These are phyloP conservation scores for Adineta ricciae DNA, from an alignment of 2,888 invertebrate species.

Conservation along the genomic window DNA sequence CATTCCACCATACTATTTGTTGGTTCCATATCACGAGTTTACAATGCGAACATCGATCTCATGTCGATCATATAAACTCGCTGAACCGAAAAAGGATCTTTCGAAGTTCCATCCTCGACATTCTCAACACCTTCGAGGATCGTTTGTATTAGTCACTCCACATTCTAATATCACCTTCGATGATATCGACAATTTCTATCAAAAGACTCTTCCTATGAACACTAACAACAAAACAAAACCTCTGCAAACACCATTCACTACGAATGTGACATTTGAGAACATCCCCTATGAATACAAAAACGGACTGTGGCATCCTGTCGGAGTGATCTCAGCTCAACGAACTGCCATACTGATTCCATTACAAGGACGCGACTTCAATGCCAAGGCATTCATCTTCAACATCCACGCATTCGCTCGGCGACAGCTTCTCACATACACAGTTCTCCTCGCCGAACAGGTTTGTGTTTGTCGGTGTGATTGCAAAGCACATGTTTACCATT, in stretches of 20 bases:
- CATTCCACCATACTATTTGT: no score
- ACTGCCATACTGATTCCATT: slow-evolving; percentile 10
- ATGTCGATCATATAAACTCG: no score
- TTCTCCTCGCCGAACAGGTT: slow-evolving; percentile 27
- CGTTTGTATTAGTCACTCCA: no score
- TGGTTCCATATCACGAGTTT: no score
- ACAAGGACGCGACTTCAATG: slow-evolving; percentile 18
- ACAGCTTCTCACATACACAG: slow-evolving; percentile 21
- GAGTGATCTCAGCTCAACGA: not conserved
- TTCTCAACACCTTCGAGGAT: no score
- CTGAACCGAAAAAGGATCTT: no score
- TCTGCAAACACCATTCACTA: not conserved
- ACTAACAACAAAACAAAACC: not conserved
- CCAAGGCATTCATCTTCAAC: slow-evolving; percentile 30
- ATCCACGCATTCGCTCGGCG: slow-evolving; percentile 25
- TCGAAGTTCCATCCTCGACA: no score
- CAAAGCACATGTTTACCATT: no score
- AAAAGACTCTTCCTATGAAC: not conserved
- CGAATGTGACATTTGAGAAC: not conserved
- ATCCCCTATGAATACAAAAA: not conserved
- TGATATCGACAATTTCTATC: slow-evolving; percentile 2
- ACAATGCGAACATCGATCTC: no score
- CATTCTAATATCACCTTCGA: not conserved
- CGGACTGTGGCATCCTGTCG: not conserved
- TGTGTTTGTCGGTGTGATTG: no score